Evolutionary conservation across 2,888 invertebrate genomes (phyloP), one percentile per base, ranked within the genome.

Genomic region (Nudaria mundana): DNA sequence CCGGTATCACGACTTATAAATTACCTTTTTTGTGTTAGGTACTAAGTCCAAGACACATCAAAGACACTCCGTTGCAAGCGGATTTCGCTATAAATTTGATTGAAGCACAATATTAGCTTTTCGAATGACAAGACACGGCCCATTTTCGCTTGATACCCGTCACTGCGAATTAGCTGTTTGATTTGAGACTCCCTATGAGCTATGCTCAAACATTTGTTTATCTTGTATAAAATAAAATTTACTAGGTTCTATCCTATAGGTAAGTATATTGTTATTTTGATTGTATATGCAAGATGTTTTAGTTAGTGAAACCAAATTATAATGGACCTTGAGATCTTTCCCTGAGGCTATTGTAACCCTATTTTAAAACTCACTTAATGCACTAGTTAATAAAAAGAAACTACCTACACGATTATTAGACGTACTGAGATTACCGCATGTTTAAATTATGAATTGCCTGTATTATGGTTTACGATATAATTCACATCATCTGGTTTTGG

Each of bases 1-100:
- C 60, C 50, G 52, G 56, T 47, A 16, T 47, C 44, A 56, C 44
- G 44, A 44, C 34, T 47, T 46, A 31, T 46, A 55, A 55, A 53
- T 35, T 11, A 26, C 32, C 29, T 11, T 29, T 15, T 15, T 28
- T 25, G 23, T 18, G 13, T n/a, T n/a, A n/a, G n/a, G n/a, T n/a
- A n/a, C n/a, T n/a, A n/a, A n/a, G 18, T 30, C 13, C 20, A 14
- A 32, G 10, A 5, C 14, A 13, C 20, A n/a, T 32, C 8, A 22
- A 14, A 3, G 8, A 30, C 13, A 3, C 23, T 15, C n/a, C 23
- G 13, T 32, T 30, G 6, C 12, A 15, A 16, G 0, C 14, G 13
- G 13, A 30, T 20, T 10, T 18, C 18, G 13, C 15, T 15, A 33
- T 15, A 33, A 28, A 15, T 15, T 8, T 28, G 38, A 28, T 34